Base-by-base conservation (phyloP, 53 echinoderm and acorn worm species). In the Paelopatides confundens region DNA sequence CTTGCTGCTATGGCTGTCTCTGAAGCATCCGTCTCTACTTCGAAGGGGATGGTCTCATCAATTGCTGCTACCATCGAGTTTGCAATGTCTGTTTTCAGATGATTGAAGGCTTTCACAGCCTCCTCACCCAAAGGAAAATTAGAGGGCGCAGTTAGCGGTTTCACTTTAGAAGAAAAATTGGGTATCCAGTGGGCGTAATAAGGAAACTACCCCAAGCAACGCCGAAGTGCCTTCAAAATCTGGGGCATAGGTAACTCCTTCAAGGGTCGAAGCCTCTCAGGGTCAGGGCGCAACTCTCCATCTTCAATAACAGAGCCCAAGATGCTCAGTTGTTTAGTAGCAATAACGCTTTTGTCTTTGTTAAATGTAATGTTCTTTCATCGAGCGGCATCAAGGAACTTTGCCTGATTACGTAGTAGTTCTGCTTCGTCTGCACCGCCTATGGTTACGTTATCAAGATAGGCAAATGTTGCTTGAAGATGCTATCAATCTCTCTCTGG, bases 311-410 rank as follows among this genome's bases (percentile, higher is more conserved):
- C 65, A 64, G 63, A 83, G 2, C 84, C 84, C 35, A 83, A 65
- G 84, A 65, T 53, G 28, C 84, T 83, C 33, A 83, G 63, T 64
- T 38, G 26, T n/a, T 62, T 83, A 14, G 84, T 64, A 30, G 84
- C 84, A 35, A 83, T 63, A 63, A 36, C 64, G 46, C 84, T 0
- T 64, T 83, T 83, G 35, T 83, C 84, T 63, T 83, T 28, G 35
- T 83, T 83, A n/a, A 83, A 83, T 2, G 84, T 83, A 27, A 83
- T 83, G 84, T 83, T 83, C 84, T 65, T 83, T 83, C 65, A 35
- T 14, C 84, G 63, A 21, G 84, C 84, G n/a, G 84, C 84, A 31
- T 83, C 11, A 0, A 83, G 84, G 6, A 83, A 83, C 28, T 64
- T 28, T 35, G 84, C n/a, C 28, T 83, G 84, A 29, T 83, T 83